Percentiles rank a stretch among this genome's conserved stretches.
Evolutionary conservation across 2,113 vertebrate species (phyloP).

Genomic region (Australoheros scitulus): DNA sequence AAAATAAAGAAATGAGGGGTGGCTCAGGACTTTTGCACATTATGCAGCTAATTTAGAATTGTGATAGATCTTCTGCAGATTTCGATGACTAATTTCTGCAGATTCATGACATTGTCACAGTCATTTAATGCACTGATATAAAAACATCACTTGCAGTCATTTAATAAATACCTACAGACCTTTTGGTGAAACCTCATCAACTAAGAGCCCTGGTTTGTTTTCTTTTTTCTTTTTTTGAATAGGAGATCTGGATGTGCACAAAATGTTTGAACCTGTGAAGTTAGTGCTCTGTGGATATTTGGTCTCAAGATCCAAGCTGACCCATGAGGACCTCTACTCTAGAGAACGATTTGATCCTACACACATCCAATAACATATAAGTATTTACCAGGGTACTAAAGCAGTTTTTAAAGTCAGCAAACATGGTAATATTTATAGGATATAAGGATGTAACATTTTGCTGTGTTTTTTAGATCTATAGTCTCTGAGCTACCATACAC

Average conservation of each 20-base stretch:
- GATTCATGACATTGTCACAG: neutral
- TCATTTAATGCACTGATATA: too few relatives aligned
- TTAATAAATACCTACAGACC: neutral
- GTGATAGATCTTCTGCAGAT: neutral
- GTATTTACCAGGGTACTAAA: neutral
- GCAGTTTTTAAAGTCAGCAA: neutral
- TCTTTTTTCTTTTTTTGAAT: neutral
- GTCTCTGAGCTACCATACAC: neutral
- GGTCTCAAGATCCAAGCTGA: neutral
- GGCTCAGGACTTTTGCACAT: neutral
- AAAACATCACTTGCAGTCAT: neutral
- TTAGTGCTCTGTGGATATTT: neutral
- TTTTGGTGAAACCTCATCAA: neutral
- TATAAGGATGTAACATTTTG: neutral
- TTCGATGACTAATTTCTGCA: too few relatives aligned
- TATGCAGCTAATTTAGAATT: neutral
- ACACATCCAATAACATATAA: neutral
- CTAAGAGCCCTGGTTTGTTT: neutral
- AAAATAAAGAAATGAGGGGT: too few relatives aligned
- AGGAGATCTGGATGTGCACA: neutral
- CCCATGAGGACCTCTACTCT: neutral
- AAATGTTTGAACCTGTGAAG: neutral
- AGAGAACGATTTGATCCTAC: neutral
- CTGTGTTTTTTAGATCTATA: neutral
- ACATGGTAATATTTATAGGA: neutral